Percentiles rank a stretch among this genome's conserved stretches.
Evolutionary conservation across 2,888 invertebrate genomes (phyloP).

Genomic region (Ptilodon capucinus): DNA sequence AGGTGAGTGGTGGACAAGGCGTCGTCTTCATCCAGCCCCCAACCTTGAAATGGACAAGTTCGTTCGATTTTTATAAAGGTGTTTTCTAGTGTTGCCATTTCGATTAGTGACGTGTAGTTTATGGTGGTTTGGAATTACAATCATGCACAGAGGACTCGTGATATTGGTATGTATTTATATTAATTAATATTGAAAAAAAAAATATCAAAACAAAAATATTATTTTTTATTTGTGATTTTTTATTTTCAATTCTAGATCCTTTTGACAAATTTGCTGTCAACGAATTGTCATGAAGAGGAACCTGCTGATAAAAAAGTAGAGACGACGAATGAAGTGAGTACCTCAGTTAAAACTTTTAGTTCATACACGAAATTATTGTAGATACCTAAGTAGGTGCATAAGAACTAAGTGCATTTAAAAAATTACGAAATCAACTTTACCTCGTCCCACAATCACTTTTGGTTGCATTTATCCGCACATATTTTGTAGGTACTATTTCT

Average conservation of each 20-base stretch:
- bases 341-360: background rate
- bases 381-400: background rate
- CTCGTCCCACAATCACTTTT: background rate
- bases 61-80: constrained; percentile 26
- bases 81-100: constrained; percentile 32
- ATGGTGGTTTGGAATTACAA: constrained; percentile 39
- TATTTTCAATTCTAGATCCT: constrained; percentile 51
- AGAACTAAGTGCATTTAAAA: too few species aligned
- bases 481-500: background rate
- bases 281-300: constrained; percentile 65
- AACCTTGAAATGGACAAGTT: constrained; percentile 75
- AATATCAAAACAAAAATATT: background rate
- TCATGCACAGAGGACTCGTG: constrained; percentile 60
- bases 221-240: constrained; percentile 1
- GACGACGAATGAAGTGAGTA: constrained; percentile 51
- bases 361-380: background rate
- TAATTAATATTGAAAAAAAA: too few species aligned
- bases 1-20: constrained; percentile 61
- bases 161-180: constrained; percentile 52
- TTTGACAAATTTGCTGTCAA: constrained; percentile 59
- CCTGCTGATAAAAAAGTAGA: constrained; percentile 33
- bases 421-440: background rate
- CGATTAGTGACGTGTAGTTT: constrained; percentile 35
- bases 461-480: background rate
- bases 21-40: constrained; percentile 62